These are phyloP conservation scores for Griposia aprilina DNA, from an alignment of 2,888 invertebrate genomes.

Conservation along the genomic window DNA sequence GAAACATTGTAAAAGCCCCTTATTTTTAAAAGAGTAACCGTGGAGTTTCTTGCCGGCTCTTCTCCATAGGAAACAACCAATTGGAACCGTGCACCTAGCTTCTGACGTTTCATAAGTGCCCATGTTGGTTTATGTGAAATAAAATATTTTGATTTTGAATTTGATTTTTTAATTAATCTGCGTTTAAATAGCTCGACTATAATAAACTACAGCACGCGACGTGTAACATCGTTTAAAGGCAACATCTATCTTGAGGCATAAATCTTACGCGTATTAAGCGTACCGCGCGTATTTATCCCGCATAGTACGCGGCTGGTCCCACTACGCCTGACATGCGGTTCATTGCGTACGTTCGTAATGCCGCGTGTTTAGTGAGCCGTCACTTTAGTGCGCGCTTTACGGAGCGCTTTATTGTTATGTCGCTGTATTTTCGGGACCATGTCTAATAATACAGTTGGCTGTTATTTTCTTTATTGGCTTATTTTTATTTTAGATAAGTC, in stretches of 20 bases:
- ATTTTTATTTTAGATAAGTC: constrained; percentile 21
- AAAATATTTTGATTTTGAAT: too few species aligned
- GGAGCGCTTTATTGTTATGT: constrained; percentile 44
- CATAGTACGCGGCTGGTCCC: constrained; percentile 1
- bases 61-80: too few species aligned
- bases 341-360: constrained; percentile 27
- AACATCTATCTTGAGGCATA: constrained; percentile 41
- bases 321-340: constrained; percentile 7
- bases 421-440: constrained; percentile 24
- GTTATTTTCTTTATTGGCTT: constrained; percentile 34
- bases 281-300: constrained; percentile 1
- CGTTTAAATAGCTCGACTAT: constrained; percentile 30
- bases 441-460: constrained; percentile 38
- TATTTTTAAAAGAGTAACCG: too few species aligned
- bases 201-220: constrained; percentile 47
- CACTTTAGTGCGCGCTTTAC: constrained; percentile 41
- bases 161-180: too few species aligned
- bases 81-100: too few species aligned
- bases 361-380: constrained; percentile 49
- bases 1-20: too few species aligned
- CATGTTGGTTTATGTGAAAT: too few species aligned
- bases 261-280: constrained; percentile 19
- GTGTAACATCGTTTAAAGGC: constrained; percentile 29
- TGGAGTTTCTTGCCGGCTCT: too few species aligned
- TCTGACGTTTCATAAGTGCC: too few species aligned